These are phyloP conservation scores for Campaea margaritaria DNA, from an alignment of 2,888 invertebrate genomes.

Conservation along the genomic window DNA sequence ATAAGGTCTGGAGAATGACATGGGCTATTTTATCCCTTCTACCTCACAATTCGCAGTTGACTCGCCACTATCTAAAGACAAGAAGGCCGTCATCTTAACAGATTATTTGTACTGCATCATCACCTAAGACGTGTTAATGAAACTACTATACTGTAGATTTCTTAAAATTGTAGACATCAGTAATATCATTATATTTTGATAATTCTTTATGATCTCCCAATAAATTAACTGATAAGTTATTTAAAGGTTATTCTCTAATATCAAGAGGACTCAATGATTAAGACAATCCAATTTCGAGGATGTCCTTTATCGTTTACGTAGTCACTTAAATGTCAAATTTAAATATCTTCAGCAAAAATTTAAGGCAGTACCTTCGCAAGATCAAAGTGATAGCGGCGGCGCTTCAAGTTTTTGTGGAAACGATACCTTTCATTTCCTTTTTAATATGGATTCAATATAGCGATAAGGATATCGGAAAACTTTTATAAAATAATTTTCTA, in stretches of 20 bases:
- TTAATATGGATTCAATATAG: constrained; percentile 68
- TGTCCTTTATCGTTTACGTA: constrained; percentile 45
- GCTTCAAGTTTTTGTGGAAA: constrained; percentile 64
- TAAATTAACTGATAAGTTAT: no score
- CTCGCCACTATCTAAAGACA: no score
- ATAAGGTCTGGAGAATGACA: no score
- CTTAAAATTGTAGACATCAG: no score
- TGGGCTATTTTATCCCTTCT: no score
- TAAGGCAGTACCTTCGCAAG: constrained; percentile 57
- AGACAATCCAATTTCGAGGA: constrained; percentile 56
- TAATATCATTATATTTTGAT: no score
- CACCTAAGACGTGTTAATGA: no score
- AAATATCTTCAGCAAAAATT: constrained; percentile 61
- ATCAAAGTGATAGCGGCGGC: constrained; percentile 66
- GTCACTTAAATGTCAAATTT: constrained; percentile 57
- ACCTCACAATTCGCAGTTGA: no score
- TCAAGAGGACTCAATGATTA: constrained; percentile 42
- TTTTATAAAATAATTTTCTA: constrained; percentile 44
- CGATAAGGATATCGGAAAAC: constrained; percentile 59
- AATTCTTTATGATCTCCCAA: no score
- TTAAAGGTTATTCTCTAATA: constrained; percentile 5
- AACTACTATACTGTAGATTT: no score
- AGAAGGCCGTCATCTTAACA: no score
- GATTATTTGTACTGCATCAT: no score
- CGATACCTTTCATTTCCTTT: constrained; percentile 69